A percentile compares a stretch with the other conserved stretches of the same genome.
These are phyloP conservation scores for Hycleus phaleratus DNA, from an alignment of 1,140 invertebrate species.

Conservation along the genomic window DNA sequence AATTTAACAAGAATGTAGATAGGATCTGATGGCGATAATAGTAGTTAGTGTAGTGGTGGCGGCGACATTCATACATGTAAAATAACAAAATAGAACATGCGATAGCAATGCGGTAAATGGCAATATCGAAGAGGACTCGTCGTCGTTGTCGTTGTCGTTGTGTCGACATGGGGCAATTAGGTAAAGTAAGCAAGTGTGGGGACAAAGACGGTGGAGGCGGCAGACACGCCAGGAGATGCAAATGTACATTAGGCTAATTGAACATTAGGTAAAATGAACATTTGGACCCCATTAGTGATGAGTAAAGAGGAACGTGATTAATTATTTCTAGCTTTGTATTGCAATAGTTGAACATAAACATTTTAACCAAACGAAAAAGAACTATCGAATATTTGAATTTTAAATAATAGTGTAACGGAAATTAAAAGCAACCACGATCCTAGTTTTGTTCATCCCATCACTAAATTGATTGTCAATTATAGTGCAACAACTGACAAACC, in stretches of 20 bases:
- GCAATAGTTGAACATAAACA: no score
- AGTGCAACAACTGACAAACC: constrained; percentile 6
- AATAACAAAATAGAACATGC: constrained; percentile 7
- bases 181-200: constrained; percentile 34
- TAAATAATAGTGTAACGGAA: constrained; percentile 17
- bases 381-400: constrained; percentile 12
- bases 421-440: constrained; percentile 11
- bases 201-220: constrained; percentile 32
- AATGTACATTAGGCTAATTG: constrained; percentile 42
- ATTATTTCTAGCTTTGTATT: constrained; percentile 27
- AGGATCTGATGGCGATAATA: constrained; percentile 11
- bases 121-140: constrained; percentile 18
- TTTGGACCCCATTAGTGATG: constrained; percentile 40
- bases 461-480: constrained; percentile 16
- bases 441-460: constrained; percentile 10
- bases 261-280: constrained; percentile 43
- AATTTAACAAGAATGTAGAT: constrained; percentile 21
- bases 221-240: constrained; percentile 34
- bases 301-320: constrained; percentile 35
- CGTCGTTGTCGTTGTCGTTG: not conserved
- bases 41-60: no score
- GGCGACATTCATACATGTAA: constrained; percentile 17
- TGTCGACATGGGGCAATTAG: constrained; percentile 36
- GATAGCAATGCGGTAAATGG: constrained; percentile 17
- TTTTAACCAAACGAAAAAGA: constrained; percentile 11